Base-by-base conservation (phyloP, 2,113 vertebrate genomes). In the Gymnocephalus cernua region DNA sequence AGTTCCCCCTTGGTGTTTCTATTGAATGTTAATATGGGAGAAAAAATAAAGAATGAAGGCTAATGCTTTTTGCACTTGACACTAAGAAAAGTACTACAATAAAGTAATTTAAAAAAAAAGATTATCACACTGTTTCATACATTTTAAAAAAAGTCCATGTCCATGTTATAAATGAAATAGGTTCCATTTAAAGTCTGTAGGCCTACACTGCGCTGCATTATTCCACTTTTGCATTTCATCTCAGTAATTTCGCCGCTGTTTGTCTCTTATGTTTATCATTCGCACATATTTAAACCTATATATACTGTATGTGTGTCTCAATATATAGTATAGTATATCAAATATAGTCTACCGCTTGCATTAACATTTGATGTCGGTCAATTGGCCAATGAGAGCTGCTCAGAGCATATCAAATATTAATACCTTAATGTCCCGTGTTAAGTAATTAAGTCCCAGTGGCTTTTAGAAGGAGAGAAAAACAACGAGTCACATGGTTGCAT, bases 341-440 rank as follows among this genome's bases (percentile, higher is more conserved):
- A n/a, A n/a, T n/a, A 75, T 72, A 67, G 66, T 58, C 70, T 54
- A 4, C 79, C 4, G 10, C 8, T 4, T 0, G 61, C 84, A 95
- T 96, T 91, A 94, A 89, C 88, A 74, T 90, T 94, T 95, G 77
- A 95, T 93, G 84, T 25, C 23, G 90, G 78, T 90, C 92, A 89
- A 85, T 74, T 88, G 91, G 88, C 92, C 91, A 92, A 90, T 92
- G 80, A 85, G 68, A 90, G 80, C 78, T 12, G 56, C 51, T 59
- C 61, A 71, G 78, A 80, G 47, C 79, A 12, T 68, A 94, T 96
- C 41, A 94, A 95, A 93, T 94, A 95, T 95, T 94, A 89, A 95
- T 95, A 77, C 83, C 64, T 79, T 91, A 94, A 93, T 93, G 90
- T 68, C 80, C 65, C 45, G 21, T 61, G 85, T 91, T 91, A 93